Conservation (phyloP, 1,140 invertebrate species). For the Zophobas morio region DNA sequence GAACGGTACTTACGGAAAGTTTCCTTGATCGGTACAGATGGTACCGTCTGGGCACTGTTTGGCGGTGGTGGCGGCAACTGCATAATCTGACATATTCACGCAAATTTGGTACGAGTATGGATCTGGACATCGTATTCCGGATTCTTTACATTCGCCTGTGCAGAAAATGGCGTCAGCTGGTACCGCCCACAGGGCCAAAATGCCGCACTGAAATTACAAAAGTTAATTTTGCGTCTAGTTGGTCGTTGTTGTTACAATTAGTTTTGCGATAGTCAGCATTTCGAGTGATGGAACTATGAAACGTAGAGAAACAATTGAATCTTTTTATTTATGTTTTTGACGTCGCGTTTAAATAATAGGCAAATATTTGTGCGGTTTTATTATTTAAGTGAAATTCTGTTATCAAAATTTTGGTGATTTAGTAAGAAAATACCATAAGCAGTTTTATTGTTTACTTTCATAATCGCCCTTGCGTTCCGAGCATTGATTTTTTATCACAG, state of each 20-base stretch:
- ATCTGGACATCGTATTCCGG: background rate
- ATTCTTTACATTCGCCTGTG: background rate
- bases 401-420: background rate
- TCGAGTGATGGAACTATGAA: no score
- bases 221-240: no score
- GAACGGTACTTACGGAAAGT: constrained; percentile 2
- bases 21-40: constrained; percentile 6
- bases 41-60: background rate
- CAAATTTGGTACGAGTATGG: constrained; percentile 11
- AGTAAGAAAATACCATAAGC: no score
- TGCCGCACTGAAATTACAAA: background rate
- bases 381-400: background rate
- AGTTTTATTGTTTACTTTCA: no score
- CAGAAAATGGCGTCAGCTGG: background rate
- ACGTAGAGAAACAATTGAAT: no score
- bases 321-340: no score
- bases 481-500: no score
- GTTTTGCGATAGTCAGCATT: background rate
- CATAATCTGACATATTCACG: background rate
- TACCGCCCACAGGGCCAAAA: background rate
- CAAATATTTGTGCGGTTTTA: background rate
- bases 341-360: no score
- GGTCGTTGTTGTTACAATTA: background rate
- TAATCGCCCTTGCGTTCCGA: no score
- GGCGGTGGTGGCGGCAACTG: background rate